Percentiles rank a stretch among this genome's conserved stretches.
Evolutionary conservation across 2,113 vertebrate genomes (phyloP).

Genomic region (Sardina pilchardus): DNA sequence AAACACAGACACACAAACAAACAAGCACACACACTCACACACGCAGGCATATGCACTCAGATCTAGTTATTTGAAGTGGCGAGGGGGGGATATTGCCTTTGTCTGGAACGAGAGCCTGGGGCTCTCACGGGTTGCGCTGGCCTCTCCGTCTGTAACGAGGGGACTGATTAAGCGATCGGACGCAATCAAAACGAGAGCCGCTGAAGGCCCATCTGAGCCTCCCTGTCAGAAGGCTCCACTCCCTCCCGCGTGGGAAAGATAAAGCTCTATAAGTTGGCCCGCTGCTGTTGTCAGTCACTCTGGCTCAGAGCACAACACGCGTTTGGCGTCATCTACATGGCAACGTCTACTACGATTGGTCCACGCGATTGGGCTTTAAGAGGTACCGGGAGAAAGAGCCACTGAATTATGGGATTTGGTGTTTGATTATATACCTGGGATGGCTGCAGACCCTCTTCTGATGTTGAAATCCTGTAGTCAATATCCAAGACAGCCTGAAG

Average conservation of each 20-base stretch:
- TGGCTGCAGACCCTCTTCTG: too few relatives aligned
- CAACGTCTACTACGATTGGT: not conserved
- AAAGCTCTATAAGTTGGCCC: not conserved
- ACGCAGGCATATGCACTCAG: not conserved
- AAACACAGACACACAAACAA: not conserved
- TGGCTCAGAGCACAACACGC: not conserved
- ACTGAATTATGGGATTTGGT: not conserved
- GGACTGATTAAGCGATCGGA: not conserved
- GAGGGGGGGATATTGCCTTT: not conserved
- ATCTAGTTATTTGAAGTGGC: not conserved
- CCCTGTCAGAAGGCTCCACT: not conserved
- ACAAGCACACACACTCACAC: constrained; percentile 6
- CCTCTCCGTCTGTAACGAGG: not conserved
- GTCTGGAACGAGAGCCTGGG: not conserved
- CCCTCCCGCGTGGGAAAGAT: not conserved
- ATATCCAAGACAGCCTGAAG: too few relatives aligned
- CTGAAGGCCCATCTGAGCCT: not conserved
- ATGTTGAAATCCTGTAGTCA: too few relatives aligned
- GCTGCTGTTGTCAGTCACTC: not conserved
- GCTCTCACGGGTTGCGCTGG: not conserved
- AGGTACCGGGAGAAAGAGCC: not conserved
- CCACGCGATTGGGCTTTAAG: not conserved
- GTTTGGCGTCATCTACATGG: not conserved
- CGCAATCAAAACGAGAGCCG: not conserved
- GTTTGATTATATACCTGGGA: not conserved